Percentiles rank a stretch among this genome's conserved stretches.
phyloP scores from a whole-genome alignment of 2,888 invertebrate species.

The Drosophila flavopinicola region DNA sequence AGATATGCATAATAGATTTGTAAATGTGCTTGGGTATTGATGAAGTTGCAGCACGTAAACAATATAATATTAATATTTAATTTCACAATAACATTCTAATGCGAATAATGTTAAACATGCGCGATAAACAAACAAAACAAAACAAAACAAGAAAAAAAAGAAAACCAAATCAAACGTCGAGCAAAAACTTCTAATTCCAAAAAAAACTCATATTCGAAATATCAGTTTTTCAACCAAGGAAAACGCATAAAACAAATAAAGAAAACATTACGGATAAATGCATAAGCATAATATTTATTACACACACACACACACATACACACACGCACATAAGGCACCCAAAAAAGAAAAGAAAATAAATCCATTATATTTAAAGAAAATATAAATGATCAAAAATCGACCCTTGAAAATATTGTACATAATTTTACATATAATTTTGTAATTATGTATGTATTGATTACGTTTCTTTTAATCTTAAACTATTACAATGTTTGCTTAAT shows the following conservation, averaged over 20 bases:
- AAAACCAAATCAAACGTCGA: constrained; percentile 39
- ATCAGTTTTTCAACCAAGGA: constrained; percentile 54
- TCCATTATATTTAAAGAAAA: constrained; percentile 24
- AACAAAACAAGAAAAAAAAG: constrained; percentile 17
- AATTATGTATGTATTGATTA: constrained; percentile 69
- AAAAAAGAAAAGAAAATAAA: not conserved
- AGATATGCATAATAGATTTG: constrained; percentile 36
- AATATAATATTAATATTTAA: constrained; percentile 27
- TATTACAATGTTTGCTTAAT: constrained; percentile 72
- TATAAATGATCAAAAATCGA: constrained; percentile 7
- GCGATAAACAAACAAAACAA: constrained; percentile 49
- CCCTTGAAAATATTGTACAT: constrained; percentile 59
- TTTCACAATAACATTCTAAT: constrained; percentile 48
- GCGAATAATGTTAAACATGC: constrained; percentile 69
- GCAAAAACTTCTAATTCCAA: constrained; percentile 46
- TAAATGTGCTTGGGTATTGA: constrained; percentile 40
- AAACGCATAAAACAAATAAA: constrained; percentile 30
- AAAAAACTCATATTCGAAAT: constrained; percentile 63
- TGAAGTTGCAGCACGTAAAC: constrained; percentile 28
- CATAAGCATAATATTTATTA: constrained; percentile 70
- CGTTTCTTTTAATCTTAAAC: constrained; percentile 54
- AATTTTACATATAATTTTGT: constrained; percentile 74
- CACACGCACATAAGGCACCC: constrained; percentile 53
- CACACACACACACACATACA: constrained; percentile 36
- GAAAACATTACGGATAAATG: constrained; percentile 33